These are phyloP conservation scores for Halcyon badia DNA, from an alignment of 2,797 vertebrate genomes.

Conservation along the genomic window DNA sequence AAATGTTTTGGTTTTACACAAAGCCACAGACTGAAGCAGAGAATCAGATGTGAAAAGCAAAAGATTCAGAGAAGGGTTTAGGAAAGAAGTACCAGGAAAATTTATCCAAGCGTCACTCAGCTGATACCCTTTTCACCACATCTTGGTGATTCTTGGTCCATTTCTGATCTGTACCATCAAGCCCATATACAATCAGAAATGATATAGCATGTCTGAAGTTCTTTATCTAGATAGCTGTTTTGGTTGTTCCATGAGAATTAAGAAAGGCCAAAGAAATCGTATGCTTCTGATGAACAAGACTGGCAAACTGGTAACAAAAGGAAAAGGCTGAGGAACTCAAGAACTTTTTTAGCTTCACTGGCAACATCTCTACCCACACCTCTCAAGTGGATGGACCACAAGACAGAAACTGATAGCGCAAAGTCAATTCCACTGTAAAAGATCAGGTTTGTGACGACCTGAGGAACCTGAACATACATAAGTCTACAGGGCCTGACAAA, in stretches of 20 bases:
- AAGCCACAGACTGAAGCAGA: not conserved
- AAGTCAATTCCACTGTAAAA: not conserved
- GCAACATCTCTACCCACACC: not conserved
- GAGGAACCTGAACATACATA: not conserved
- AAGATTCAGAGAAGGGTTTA: not conserved
- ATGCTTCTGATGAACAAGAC: accelerated
- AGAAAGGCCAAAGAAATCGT: not conserved
- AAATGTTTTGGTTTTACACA: not conserved
- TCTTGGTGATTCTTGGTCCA: not conserved
- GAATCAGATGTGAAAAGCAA: not conserved
- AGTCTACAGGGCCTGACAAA: not conserved
- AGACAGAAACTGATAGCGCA: not conserved
- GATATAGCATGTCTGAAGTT: not conserved
- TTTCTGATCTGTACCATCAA: not conserved
- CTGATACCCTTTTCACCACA: not conserved
- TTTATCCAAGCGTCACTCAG: not conserved
- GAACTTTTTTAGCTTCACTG: not conserved
- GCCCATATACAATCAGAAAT: not conserved
- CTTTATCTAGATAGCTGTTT: not conserved
- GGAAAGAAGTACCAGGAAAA: not conserved
- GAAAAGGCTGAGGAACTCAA: not conserved
- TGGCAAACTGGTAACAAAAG: not conserved
- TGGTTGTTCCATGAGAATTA: not conserved
- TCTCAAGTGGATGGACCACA: not conserved
- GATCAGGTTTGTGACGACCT: not conserved